Evolutionary conservation across 1,140 invertebrate species (phyloP).

Genomic region (Drosophila pseudoobscura): DNA sequence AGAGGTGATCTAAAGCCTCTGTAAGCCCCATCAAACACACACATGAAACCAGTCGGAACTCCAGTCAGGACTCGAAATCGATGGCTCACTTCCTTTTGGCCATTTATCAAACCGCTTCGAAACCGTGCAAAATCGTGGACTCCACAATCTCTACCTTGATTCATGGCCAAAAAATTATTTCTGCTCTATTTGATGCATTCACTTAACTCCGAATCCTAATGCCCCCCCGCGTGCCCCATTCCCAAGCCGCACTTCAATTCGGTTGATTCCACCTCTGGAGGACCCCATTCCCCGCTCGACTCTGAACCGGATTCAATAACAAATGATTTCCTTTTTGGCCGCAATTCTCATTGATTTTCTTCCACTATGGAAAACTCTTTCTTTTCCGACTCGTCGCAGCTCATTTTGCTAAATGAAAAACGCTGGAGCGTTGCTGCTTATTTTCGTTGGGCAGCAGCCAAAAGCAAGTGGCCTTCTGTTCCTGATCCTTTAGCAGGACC

Average conservation of each 20-base stretch:
- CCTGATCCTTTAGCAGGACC: conserved; percentile 34
- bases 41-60: too few relatives aligned
- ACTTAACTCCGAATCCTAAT: neutral
- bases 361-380: conserved; percentile 15
- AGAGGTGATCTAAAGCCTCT: too few relatives aligned
- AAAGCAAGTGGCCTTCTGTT: conserved; percentile 41
- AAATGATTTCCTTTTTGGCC: conserved; percentile 72
- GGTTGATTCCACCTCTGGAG: neutral
- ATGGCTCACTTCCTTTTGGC: too few relatives aligned
- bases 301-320: conserved; percentile 59
- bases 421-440: conserved; percentile 27
- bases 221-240: neutral
- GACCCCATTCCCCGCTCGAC: neutral
- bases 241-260: conserved; percentile 23
- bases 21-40: too few relatives aligned
- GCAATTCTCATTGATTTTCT: conserved; percentile 64
- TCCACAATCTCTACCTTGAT: conserved; percentile 4
- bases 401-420: conserved; percentile 72
- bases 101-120: too few relatives aligned
- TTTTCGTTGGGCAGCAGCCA: conserved; percentile 62
- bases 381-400: conserved; percentile 22
- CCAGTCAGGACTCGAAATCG: too few relatives aligned
- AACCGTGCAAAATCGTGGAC: neutral
- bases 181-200: conserved; percentile 10
- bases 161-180: conserved; percentile 13